Evolutionary conservation across 2,888 invertebrate species (phyloP).

Genomic region (Syrphus vitripennis): DNA sequence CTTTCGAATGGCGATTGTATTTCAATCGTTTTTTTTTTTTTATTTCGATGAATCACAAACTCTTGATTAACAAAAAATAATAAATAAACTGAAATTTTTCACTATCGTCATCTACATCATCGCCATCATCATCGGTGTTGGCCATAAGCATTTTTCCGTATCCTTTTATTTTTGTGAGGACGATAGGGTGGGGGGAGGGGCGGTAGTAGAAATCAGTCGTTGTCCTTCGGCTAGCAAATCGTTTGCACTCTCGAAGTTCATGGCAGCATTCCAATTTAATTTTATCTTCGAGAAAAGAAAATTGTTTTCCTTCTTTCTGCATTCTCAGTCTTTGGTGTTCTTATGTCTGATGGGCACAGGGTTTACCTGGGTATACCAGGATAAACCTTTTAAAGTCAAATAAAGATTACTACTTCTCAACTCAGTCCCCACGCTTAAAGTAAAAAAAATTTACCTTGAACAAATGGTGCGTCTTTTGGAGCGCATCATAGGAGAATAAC

Average conservation of each 20-base stretch:
- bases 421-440: slow-evolving; percentile 8
- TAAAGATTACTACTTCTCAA: slow-evolving; percentile 45
- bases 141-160: slow-evolving; percentile 3
- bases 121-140: not conserved
- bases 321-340: not conserved
- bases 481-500: not conserved
- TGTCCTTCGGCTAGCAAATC: not conserved
- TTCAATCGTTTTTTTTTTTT: not conserved
- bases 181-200: not conserved
- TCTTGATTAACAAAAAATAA: slow-evolving; percentile 61
- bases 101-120: slow-evolving; percentile 25
- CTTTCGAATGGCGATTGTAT: not conserved
- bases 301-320: slow-evolving; percentile 33
- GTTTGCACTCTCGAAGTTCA: slow-evolving; percentile 40
- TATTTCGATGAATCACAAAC: not conserved
- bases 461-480: slow-evolving; percentile 1
- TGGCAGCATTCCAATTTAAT: slow-evolving; percentile 64
- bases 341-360: not conserved
- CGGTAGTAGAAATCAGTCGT: not conserved
- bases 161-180: not conserved
- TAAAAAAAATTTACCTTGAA: not conserved
- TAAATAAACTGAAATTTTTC: slow-evolving; percentile 55
- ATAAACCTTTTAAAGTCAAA: slow-evolving; percentile 24
- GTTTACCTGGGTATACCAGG: no score
- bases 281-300: slow-evolving; percentile 50